Percentiles rank a stretch among this genome's conserved stretches.
Evolutionary conservation across 2,888 invertebrate genomes (phyloP).

Genomic region (Hoplodrina blanda): DNA sequence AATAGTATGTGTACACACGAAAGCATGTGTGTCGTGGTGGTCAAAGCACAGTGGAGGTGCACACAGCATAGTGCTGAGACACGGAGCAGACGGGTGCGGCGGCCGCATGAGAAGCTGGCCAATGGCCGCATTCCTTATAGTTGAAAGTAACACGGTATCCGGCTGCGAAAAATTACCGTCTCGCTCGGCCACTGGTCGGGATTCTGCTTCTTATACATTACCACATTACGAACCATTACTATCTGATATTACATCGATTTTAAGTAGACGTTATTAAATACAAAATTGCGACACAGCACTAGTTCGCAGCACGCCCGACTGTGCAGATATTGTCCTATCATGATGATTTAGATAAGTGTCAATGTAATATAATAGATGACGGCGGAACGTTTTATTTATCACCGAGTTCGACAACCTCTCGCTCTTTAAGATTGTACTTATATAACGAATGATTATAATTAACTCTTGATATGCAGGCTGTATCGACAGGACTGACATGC

Average conservation of each 20-base stretch:
- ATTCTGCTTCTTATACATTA: slow-evolving; percentile 70
- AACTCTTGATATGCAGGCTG: slow-evolving; percentile 35
- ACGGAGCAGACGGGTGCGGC: slow-evolving; percentile 74
- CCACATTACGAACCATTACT: slow-evolving; percentile 57
- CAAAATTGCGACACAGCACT: slow-evolving; percentile 62
- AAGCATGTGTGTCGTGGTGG: slow-evolving; percentile 30
- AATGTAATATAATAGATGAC: slow-evolving; percentile 65
- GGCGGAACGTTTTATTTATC: slow-evolving; percentile 66
- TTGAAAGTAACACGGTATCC: slow-evolving; percentile 89
- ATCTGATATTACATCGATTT: slow-evolving; percentile 57
- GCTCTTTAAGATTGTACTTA: slow-evolving; percentile 56
- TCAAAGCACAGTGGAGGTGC: slow-evolving; percentile 37
- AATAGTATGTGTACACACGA: slow-evolving; percentile 34
- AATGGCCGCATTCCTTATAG: slow-evolving; percentile 88
- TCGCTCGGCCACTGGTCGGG: slow-evolving; percentile 65
- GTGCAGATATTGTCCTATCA: slow-evolving; percentile 63
- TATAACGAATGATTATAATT: slow-evolving; percentile 44
- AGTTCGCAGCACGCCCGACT: slow-evolving; percentile 49
- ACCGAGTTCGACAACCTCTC: slow-evolving; percentile 64
- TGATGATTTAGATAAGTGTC: slow-evolving; percentile 65
- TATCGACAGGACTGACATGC: neutral
- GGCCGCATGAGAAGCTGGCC: slow-evolving; percentile 82
- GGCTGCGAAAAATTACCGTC: slow-evolving; percentile 87
- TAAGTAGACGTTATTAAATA: slow-evolving; percentile 60
- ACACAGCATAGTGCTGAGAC: slow-evolving; percentile 42